These are phyloP conservation scores for Holacanthus passer DNA, from an alignment of 2,113 vertebrate species.

Conservation along the genomic window DNA sequence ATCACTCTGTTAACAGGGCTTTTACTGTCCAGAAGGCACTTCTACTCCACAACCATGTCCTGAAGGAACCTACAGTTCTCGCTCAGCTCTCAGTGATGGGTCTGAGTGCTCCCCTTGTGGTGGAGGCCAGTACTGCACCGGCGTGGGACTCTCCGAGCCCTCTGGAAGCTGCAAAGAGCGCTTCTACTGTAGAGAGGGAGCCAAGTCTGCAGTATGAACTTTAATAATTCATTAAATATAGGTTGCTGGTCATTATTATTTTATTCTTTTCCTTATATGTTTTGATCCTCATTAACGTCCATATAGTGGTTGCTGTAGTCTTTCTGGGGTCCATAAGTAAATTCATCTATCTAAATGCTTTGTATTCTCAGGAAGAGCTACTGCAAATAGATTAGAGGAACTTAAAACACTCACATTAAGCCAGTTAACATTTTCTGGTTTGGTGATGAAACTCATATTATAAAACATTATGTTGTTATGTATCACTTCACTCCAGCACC, in stretches of 20 bases:
- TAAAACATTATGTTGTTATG: neutral
- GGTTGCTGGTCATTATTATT: neutral
- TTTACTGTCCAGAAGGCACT: constrained; percentile 86
- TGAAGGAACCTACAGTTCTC: constrained; percentile 86
- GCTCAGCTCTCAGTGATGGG: constrained; percentile 71
- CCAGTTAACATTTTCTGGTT: neutral
- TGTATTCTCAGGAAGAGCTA: neutral
- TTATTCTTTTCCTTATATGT: neutral
- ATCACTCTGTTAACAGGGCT: constrained; percentile 81
- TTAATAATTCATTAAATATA: neutral
- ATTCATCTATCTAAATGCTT: neutral
- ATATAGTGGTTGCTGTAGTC: neutral
- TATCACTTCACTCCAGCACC: neutral
- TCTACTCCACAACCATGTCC: constrained; percentile 85
- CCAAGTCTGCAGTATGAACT: constrained; percentile 84
- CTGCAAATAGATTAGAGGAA: neutral
- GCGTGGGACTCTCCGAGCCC: constrained; percentile 81
- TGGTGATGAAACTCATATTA: neutral
- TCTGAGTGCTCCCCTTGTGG: constrained; percentile 85
- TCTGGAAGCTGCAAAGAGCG: constrained; percentile 87
- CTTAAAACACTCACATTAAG: neutral
- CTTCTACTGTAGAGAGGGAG: constrained; percentile 88
- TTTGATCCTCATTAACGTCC: neutral
- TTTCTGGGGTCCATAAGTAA: neutral
- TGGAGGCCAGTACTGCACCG: constrained; percentile 85